These are phyloP conservation scores for Scaptomyza polygonia DNA, from an alignment of 2,888 invertebrate species.

Conservation along the genomic window DNA sequence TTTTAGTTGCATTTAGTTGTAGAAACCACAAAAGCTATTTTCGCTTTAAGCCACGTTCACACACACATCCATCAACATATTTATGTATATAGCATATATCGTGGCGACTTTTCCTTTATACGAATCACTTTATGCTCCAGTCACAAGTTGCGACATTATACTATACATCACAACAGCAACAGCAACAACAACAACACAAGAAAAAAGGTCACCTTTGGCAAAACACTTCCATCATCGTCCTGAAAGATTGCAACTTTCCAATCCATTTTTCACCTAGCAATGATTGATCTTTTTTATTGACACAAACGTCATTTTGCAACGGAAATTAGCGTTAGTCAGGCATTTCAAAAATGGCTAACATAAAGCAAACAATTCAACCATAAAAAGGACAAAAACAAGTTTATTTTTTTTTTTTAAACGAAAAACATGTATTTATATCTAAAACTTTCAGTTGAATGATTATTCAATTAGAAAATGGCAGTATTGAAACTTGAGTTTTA, in stretches of 20 bases:
- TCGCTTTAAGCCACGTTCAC: conserved; percentile 33
- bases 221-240: conserved; percentile 20
- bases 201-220: conserved; percentile 14
- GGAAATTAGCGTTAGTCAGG: conserved; percentile 65
- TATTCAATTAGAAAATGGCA: no score
- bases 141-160: conserved; percentile 22
- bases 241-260: conserved; percentile 11
- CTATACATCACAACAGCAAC: conserved; percentile 9
- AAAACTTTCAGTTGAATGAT: no score
- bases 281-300: conserved; percentile 78
- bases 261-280: conserved; percentile 20
- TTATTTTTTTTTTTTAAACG: not conserved
- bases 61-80: conserved; percentile 43
- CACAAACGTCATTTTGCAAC: conserved; percentile 58
- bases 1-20: conserved; percentile 25
- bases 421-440: no score
- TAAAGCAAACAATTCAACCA: conserved; percentile 36
- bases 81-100: not conserved
- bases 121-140: conserved; percentile 18
- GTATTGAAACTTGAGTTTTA: not conserved
- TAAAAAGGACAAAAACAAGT: conserved; percentile 12
- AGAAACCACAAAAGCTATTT: conserved; percentile 3
- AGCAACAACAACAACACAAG: no score
- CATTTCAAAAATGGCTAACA: conserved; percentile 34
- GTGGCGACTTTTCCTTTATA: conserved; percentile 7